Evolutionary conservation across 2,797 vertebrate genomes (phyloP), one percentile per base, ranked within the genome.

Genomic region (Crocidura indochinensis): DNA sequence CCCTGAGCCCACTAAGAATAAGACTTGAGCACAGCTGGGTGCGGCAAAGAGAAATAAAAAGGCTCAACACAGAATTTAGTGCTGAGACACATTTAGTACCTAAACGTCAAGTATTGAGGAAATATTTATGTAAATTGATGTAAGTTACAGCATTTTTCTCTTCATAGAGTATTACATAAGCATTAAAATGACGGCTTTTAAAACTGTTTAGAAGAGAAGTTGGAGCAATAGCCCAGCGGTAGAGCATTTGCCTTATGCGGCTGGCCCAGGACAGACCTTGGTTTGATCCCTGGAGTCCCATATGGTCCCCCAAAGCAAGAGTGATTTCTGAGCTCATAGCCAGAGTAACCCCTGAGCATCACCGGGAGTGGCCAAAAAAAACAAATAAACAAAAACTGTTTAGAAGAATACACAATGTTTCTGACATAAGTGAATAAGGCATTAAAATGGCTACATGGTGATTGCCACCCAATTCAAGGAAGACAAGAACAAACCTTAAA

Each of bases 171-270:
- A 15, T 60, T 49, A 78, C 12, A 62, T 14, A 26, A 62, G 4
- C n/a, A 85, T 74, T 86, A 65, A 88, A 86, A 49, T 65, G 4
- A 76, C 84, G n/a, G 86, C 67, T 89, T 75, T 79, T 29, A 90
- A 86, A 20, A 79, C 17, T 75, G 14, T 26, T 26, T 53, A 84
- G 67, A 84, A 81, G 62, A n/a, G 38, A 5, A 5, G 38, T 5
- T 38, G 38, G 38, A 38, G 38, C 38, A 38, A 38, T 38, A 38
- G 38, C 38, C 38, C 38, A 38, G 38, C 38, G 38, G 38, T 38
- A 38, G 38, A 5, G 38, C 38, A 5, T 38, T 38, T 38, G 38
- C 38, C 38, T 38, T 38, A 38, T 38, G 38, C 38, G 5, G 38
- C 38, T 38, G 38, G 5, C 38, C 38, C 38, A 38, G 38, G 5